These are phyloP conservation scores for Bradypus variegatus DNA, from an alignment of 2,797 vertebrate species.

Conservation along the genomic window DNA sequence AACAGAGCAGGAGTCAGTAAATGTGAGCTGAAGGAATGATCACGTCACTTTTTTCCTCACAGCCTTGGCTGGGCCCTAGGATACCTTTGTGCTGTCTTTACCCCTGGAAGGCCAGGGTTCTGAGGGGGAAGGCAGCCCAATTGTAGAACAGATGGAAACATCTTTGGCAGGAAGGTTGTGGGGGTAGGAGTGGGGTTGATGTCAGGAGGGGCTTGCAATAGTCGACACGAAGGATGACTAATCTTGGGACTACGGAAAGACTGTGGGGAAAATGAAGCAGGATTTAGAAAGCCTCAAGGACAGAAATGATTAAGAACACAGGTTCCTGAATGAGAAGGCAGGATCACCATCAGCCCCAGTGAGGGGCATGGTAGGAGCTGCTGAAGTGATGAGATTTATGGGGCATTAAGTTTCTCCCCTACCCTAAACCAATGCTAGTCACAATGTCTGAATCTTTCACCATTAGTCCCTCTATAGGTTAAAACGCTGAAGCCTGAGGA, in stretches of 20 bases:
- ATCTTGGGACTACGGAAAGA: neutral
- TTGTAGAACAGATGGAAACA: neutral
- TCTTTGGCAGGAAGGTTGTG: neutral
- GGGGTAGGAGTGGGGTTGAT: neutral
- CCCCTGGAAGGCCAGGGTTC: neutral
- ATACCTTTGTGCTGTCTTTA: neutral
- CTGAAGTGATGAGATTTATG: neutral
- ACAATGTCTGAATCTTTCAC: neutral
- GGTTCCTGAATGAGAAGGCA: neutral
- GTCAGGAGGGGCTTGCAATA: neutral
- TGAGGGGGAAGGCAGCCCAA: neutral
- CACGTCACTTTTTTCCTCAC: neutral
- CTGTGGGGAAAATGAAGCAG: neutral
- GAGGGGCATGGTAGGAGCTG: neutral
- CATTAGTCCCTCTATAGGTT: neutral
- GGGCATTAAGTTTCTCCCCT: neutral
- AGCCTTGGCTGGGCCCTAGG: neutral
- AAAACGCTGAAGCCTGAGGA: neutral
- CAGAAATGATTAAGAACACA: slow-evolving; percentile 34
- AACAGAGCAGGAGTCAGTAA: neutral
- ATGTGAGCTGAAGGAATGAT: neutral
- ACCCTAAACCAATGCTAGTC: neutral
- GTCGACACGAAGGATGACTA: slow-evolving; percentile 28
- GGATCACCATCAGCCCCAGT: neutral
- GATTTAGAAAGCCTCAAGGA: neutral